Percentiles rank a stretch among this genome's conserved stretches.
Conservation (phyloP, 2,888 invertebrate genomes). For the Onchidella celtica region DNA sequence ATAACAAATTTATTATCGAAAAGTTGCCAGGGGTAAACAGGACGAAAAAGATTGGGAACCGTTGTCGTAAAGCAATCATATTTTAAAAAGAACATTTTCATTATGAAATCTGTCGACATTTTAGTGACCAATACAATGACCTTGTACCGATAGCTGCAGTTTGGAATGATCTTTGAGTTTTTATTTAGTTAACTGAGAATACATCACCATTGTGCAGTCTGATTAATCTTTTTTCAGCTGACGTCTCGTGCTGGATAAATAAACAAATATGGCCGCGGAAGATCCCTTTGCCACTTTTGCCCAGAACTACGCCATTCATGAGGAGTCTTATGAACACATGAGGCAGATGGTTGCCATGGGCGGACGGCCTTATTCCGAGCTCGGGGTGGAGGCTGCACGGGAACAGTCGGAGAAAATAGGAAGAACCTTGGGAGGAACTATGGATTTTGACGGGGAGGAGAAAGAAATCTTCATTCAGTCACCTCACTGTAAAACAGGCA, state of each 20-base stretch:
- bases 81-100: no score
- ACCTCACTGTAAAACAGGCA: not conserved
- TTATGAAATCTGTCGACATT: no score
- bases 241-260: not conserved
- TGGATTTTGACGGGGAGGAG: not conserved
- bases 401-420: not conserved
- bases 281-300: slow-evolving; percentile 29
- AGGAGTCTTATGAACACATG: no score
- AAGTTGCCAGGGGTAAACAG: no score
- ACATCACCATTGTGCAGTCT: no score
- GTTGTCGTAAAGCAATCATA: not conserved
- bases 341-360: not conserved
- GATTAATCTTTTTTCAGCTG: not conserved
- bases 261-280: not conserved
- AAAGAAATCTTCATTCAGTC: slow-evolving; percentile 11
- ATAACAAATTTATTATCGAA: not conserved
- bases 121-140: no score
- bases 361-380: slow-evolving; percentile 2
- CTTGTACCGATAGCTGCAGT: no score
- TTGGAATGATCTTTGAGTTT: no score
- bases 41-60: no score
- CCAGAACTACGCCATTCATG: slow-evolving; percentile 31
- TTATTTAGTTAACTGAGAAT: no score
- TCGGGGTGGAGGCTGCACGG: slow-evolving; percentile 6
- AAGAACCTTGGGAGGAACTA: not conserved